Evolutionary conservation across 2,113 vertebrate species (phyloP), one percentile per base, ranked within the genome.

Genomic region (Rhineura floridana): DNA sequence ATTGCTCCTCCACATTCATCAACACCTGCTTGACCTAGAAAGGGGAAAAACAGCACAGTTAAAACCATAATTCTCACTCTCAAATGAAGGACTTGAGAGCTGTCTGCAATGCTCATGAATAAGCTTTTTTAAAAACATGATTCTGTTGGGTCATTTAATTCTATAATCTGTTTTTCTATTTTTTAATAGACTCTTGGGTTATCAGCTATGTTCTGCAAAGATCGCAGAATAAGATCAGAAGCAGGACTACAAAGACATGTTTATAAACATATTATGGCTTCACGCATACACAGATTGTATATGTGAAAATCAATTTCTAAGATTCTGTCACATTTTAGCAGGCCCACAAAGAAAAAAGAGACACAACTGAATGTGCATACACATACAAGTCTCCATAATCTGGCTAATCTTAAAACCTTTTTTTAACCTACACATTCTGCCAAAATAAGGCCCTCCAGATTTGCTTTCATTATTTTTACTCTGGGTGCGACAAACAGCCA

Each of bases 21-120:
- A 86, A 78, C 87, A 89, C 91, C 67, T 87, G 52, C 84, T 85
- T 36, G 84, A 84, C 85, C 95, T 96, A 93, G 80, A 93, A 93
- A 69, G 55, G 50, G 4, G 3, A 21, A 90, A n/a, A 91, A 93
- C 3, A 52, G 65, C 11, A 52, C 0, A 65, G 80, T 95, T 84
- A 95, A 63, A n/a, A 5, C 0, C 79, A 12, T 88, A 30, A 65
- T 65, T 69, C 79, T 46, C 30, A 23, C 10, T 77, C 52, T 82
- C 63, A 82, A n/a, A 82, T 83, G 83, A 65, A 83, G 80, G 79
- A 83, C 36, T 82, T 46, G 48, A 85, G 42, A 67, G 48, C 76
- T 46, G 73, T 67, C 48, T 48, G 78, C 78, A 30, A 3, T 67
- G 55, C 59, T 89, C 48, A 86, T 86, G 83, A 86, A 76, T 23